Evolutionary conservation across 2,113 vertebrate species (phyloP).

Genomic region (Baryphthengus martii): DNA sequence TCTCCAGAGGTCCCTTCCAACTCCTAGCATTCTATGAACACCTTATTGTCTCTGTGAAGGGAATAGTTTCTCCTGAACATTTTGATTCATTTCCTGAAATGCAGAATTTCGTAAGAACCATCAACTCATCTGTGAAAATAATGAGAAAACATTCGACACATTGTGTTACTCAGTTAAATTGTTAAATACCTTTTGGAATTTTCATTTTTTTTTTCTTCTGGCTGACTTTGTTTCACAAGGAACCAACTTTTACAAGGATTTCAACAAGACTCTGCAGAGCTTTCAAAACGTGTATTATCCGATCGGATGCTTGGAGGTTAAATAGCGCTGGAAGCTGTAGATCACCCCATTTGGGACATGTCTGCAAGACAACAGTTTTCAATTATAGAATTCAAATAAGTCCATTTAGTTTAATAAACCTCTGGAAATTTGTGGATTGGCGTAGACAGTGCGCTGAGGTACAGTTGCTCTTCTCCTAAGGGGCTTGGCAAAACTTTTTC

Average conservation of each 20-base stretch:
- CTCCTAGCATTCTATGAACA: too few species aligned
- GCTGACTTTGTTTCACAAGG: not conserved
- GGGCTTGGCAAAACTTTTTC: not conserved
- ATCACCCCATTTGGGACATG: conserved; percentile 55
- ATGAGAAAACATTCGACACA: not conserved
- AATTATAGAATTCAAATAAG: conserved; percentile 66
- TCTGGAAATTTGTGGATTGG: not conserved
- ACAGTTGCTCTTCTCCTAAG: not conserved
- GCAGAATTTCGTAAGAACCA: not conserved
- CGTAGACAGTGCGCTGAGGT: not conserved
- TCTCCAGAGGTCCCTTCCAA: too few species aligned
- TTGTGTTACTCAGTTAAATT: not conserved
- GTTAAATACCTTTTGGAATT: not conserved
- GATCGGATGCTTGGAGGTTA: conserved; percentile 39
- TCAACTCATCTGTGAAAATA: not conserved
- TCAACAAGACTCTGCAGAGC: not conserved
- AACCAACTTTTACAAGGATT: not conserved
- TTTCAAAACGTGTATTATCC: not conserved
- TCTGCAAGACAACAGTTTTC: conserved; percentile 57
- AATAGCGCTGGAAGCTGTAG: conserved; percentile 67
- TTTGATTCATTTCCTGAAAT: not conserved
- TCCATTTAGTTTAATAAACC: conserved; percentile 41
- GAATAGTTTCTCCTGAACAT: too few species aligned
- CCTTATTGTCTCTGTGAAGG: too few species aligned
- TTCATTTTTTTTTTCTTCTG: not conserved